phyloP scores from a whole-genome alignment of 2,113 vertebrate species.

The Chlamydotis undulata region DNA sequence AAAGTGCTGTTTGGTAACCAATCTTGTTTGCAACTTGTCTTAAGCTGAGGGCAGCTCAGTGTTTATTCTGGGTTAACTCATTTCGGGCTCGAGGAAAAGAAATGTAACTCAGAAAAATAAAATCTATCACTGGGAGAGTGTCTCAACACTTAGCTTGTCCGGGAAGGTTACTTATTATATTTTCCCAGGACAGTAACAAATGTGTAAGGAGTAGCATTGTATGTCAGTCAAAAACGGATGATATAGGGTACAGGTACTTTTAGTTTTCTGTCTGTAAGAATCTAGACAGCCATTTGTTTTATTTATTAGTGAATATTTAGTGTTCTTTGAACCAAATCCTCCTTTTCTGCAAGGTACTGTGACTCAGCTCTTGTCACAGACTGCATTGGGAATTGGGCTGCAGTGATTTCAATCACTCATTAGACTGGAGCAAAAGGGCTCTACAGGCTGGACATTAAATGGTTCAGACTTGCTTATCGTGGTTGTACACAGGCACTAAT shows the following conservation, averaged over 20 bases:
- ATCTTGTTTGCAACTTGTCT: constrained; percentile 11
- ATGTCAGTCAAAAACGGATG: neutral
- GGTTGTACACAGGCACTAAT: constrained; percentile 1
- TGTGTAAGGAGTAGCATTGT: neutral
- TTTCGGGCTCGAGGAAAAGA: neutral
- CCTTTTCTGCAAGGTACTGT: neutral
- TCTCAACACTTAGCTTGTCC: neutral
- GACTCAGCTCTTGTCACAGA: neutral
- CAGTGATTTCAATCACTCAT: neutral
- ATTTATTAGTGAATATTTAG: neutral
- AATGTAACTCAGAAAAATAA: neutral
- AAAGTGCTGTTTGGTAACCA: neutral
- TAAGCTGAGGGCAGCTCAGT: neutral
- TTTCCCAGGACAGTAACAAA: neutral
- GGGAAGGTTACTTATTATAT: neutral
- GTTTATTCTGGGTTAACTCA: neutral
- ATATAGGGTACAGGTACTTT: neutral
- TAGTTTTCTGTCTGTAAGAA: neutral
- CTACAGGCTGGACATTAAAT: constrained; percentile 1
- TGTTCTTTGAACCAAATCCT: neutral
- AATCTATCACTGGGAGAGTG: neutral
- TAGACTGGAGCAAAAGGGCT: neutral
- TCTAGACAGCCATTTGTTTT: neutral
- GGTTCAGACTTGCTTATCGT: constrained; percentile 23
- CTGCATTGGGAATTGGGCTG: neutral